Base-by-base conservation (phyloP, 2,113 vertebrate genomes). In the Hyla sarda region DNA sequence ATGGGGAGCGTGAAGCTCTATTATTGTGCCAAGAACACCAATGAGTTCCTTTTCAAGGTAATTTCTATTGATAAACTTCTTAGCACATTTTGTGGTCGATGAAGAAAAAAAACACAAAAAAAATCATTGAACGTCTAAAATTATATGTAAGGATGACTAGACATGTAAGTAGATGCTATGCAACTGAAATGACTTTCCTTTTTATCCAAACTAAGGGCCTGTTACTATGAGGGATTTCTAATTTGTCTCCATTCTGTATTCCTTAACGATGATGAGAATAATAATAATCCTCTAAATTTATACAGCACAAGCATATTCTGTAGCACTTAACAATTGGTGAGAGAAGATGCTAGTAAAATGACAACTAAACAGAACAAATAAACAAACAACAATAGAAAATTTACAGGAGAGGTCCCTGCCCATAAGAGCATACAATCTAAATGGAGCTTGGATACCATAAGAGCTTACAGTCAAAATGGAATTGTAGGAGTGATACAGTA, bases 31-130 rank as follows among this genome's bases (percentile, higher is more conserved):
- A 98, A 95, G 89, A 95, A 93, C 30, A 95, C 93, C 0, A 90
- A 90, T 0, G 96, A 99, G 1, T 95, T 99, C 86, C 95, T 99
- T 79, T 99, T 99, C 90, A 96, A 97, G 95, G 98, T 98, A 88
- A 87, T 89, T 75, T 0, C 16, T 77, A 48, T 32, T 50, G 56
- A 50, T 85, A 25, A 83, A 41, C 82, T 41, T 74, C 30, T 28
- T 71, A 30, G 17, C 47, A 34, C 19, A 37, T 34, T 47, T 30
- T 82, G 7, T 82, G 21, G 25, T 21, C 48, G 25, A 74, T 76
- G 9, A 75, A 32, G 28, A 7, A 11, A 72, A 12, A 12, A 23
- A 13, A 16, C 2, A 34, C 32, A 71, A 71, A 11, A 23, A 19
- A 71, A 30, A 30, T 1, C 17, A 0, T 41, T 75, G 17, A 75